Base-by-base conservation (phyloP, 2,888 invertebrate genomes). In the Dasysyrphus tricinctus region DNA sequence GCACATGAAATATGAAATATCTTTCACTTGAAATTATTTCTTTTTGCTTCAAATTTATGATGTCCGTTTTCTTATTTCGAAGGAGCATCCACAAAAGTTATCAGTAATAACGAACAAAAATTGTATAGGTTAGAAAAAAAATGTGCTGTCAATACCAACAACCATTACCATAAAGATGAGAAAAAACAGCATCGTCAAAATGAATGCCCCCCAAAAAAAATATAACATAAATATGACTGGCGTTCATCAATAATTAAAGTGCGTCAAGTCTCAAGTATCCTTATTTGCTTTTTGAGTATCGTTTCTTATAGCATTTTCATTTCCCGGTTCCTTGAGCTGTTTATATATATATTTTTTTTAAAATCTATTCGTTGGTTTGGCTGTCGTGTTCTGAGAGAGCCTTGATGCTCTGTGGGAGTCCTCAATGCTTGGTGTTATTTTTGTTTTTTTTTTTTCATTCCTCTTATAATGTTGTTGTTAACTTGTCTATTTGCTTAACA, bases 401-500 rank as follows among this genome's bases (percentile, higher is more conserved):
- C 59, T 39, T 59, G 59, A 39, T 12, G 16, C 37, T 59, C 59
- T 59, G 19, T 59, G 39, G 59, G 37, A 39, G 3, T 37, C 51
- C 51, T 47, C 39, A 24, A n/a, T 54, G 24, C 29, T 51, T 51
- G 9, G 11, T 39, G 37, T 32, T 37, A 24, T 24, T 24, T 24
- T 3, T 24, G 24, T 24, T 24, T 24, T 19, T 72, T 19, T 72
- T 49, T 63, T 75, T 19, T 51, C 34, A 84, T 59, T 67, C 44
- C 42, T 39, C 67, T 77, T 69, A 63, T 77, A 63, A 78, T 61
- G 85, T 77, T 85, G 80, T 86, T 86, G 86, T 86, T 86, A 86
- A 81, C 86, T 81, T 86, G 86, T 86, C 81, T 86, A 86, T 86
- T 86, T 86, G 81, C 81, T 81, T 81, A 86, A 86, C 74, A 70